Base-by-base conservation (phyloP, 2,113 vertebrate species). In the Sakesphorus luctuosus region DNA sequence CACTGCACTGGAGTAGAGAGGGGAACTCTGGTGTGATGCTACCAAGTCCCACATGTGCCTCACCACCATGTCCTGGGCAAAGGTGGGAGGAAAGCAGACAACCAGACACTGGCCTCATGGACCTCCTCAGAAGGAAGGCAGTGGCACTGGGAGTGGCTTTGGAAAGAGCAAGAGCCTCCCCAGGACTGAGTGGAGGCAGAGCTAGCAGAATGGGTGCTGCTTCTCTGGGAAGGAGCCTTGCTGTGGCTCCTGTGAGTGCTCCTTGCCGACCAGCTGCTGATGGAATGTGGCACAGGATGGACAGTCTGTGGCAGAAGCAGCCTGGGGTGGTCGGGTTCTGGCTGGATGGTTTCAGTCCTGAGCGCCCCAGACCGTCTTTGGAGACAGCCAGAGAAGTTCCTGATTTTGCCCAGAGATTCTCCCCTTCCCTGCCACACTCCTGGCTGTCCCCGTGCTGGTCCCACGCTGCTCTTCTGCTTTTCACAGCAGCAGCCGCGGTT, bases 1-100 rank as follows among this genome's bases (percentile, higher is more conserved):
- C 29, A 31, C 7, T 2, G 1, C 16, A 9, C 50, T 4, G 52
- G 9, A 9, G 6, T 1, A 55, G 56, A 28, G 20, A 28, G 35
- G 16, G 2, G 13, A 16, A 50, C 33, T 38, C 21, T 33, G 5
- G 52, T 0, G 0, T 0, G 3, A 52, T 35, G 40, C 49, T 38
- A 66, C n/a, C 2, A 3, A n/a, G 28, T 16, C 8, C 61, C 71
- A 11, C 2, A 3, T 4, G 71, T 6, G 25, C 36, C 28, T 58
- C 63, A 4, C 9, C 9, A 2, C 35, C 35, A 0, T 1, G 56
- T 13, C n/a, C 50, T 7, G 67, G 52, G 40, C 46, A 4, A 44
- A 16, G 17, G 46, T 47, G 14, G 67, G 31, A 31, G 33, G 24
- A 43, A 24, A 31, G 2, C 53, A 17, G 66, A 1, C 18, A 13